These are phyloP conservation scores for Momotus momota DNA, from an alignment of 2,797 vertebrate genomes.

Conservation along the genomic window DNA sequence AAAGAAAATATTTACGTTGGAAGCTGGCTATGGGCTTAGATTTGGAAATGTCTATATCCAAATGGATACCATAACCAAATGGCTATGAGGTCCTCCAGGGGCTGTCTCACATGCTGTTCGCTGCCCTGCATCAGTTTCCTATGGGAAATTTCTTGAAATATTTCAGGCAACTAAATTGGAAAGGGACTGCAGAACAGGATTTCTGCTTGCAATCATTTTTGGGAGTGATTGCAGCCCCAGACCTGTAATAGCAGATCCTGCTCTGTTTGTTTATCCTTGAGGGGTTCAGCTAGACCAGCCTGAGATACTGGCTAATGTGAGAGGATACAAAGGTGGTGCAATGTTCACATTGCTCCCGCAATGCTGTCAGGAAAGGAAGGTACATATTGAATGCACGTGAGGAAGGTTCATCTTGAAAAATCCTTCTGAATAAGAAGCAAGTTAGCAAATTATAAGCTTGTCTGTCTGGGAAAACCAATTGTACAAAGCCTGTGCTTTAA, in stretches of 20 bases:
- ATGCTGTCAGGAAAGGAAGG: neutral
- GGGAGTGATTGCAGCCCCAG: neutral
- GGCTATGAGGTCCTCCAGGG: neutral
- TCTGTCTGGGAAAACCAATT: neutral
- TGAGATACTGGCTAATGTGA: neutral
- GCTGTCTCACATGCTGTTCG: neutral
- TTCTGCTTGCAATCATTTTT: neutral
- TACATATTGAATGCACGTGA: neutral
- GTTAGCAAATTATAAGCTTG: neutral
- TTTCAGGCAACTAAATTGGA: neutral
- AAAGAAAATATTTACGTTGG: neutral
- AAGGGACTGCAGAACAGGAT: neutral
- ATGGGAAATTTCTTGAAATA: neutral
- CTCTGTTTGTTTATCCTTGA: conserved; percentile 5
- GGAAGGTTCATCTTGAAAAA: neutral
- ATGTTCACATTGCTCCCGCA: neutral
- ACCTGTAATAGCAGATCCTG: conserved; percentile 22
- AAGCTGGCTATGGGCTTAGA: neutral
- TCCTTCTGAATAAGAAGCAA: neutral
- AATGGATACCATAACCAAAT: neutral
- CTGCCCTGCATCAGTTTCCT: neutral
- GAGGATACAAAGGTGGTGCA: neutral
- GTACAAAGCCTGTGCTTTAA: neutral
- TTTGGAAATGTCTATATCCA: neutral
- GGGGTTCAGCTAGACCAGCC: neutral